Conservation (phyloP, 2,888 invertebrate genomes). For the Germaria angustata region DNA sequence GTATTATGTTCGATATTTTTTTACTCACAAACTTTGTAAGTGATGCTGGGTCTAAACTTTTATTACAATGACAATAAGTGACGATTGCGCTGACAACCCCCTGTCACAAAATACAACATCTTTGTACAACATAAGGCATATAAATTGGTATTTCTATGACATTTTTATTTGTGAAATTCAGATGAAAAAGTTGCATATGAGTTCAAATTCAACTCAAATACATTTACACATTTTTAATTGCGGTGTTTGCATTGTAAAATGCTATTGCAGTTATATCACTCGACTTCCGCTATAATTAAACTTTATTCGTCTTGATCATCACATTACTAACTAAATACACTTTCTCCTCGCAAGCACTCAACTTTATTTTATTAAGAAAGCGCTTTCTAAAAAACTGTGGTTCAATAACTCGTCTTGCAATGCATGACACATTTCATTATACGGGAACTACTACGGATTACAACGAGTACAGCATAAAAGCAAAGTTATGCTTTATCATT, state of each 20-base stretch:
- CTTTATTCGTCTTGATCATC: constrained; percentile 33
- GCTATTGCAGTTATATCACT: constrained; percentile 32
- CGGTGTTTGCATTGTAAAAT: not conserved
- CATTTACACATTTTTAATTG: too few species aligned
- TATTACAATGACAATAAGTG: too few species aligned
- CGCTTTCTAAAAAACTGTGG: constrained; percentile 52
- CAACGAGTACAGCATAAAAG: not conserved
- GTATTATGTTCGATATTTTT: too few species aligned
- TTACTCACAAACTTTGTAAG: too few species aligned
- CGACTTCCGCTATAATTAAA: constrained; percentile 40
- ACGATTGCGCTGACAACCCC: too few species aligned
- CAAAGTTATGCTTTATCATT: constrained; percentile 14
- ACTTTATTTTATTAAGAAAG: constrained; percentile 43
- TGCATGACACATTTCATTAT: constrained; percentile 18
- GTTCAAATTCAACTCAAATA: too few species aligned
- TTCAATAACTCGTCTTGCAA: constrained; percentile 55
- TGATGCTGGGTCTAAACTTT: too few species aligned
- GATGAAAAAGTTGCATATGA: too few species aligned
- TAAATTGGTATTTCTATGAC: too few species aligned
- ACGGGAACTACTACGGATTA: not conserved
- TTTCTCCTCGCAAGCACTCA: constrained; percentile 55
- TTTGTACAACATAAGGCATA: too few species aligned
- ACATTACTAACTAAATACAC: constrained; percentile 12
- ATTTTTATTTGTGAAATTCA: too few species aligned
- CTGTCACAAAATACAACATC: too few species aligned